Percentiles rank a stretch among this genome's conserved stretches.
phyloP scores from a whole-genome alignment of 2,888 invertebrate species.

The Lasioglossum villosulum region DNA sequence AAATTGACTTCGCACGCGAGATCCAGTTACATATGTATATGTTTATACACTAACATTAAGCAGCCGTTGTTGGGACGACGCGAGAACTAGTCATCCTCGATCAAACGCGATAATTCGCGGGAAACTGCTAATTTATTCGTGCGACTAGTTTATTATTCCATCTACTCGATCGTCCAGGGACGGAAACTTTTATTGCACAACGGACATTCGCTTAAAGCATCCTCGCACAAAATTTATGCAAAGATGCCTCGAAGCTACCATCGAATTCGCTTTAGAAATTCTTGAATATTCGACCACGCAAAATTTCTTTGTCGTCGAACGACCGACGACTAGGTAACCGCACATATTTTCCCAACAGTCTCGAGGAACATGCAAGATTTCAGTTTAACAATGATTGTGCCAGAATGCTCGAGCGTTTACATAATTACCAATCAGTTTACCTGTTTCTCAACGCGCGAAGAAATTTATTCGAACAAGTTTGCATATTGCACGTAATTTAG shows the following conservation, averaged over 20 bases:
- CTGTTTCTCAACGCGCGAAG: background rate
- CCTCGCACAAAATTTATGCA: background rate
- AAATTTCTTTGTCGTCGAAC: background rate
- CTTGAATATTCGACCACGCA: background rate
- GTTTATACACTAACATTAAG: background rate
- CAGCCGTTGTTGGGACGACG: background rate
- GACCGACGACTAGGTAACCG: background rate
- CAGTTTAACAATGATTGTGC: slow-evolving; percentile 1
- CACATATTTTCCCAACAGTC: slow-evolving; percentile 28
- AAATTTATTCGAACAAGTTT: too few species aligned
- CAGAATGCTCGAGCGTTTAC: slow-evolving; percentile 5
- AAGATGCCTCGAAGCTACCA: background rate
- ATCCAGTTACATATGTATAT: background rate
- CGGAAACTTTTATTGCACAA: background rate
- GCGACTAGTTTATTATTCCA: background rate
- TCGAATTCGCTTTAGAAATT: background rate
- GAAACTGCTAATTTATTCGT: slow-evolving; percentile 16
- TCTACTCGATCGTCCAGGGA: background rate
- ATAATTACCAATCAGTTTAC: slow-evolving; percentile 9
- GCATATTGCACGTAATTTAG: too few species aligned
- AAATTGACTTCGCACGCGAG: background rate
- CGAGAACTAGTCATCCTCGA: background rate
- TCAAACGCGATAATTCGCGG: slow-evolving; percentile 1
- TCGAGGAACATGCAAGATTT: slow-evolving; percentile 6
- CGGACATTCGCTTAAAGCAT: background rate